These are phyloP conservation scores for Smittia sp. DNA, from an alignment of 2,888 invertebrate genomes.

Conservation along the genomic window DNA sequence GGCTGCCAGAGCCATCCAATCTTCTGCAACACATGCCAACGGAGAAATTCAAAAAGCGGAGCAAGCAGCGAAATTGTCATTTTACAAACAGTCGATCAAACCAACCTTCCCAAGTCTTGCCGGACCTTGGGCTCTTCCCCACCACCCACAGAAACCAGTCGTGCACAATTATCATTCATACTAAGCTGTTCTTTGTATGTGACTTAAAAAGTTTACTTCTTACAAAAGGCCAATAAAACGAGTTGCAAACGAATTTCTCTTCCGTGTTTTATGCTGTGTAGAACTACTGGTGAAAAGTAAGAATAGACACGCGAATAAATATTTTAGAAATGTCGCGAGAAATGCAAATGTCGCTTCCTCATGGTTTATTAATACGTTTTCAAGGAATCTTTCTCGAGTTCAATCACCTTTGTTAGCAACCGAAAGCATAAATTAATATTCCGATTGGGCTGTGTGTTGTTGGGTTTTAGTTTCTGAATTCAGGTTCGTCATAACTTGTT, in stretches of 20 bases:
- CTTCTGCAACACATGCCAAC: background rate
- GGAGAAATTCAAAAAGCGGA: slow-evolving; percentile 23
- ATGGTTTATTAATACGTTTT: background rate
- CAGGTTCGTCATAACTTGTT: background rate
- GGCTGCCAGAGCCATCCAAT: slow-evolving; percentile 19
- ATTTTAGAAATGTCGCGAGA: slow-evolving; percentile 11
- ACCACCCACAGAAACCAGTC: background rate
- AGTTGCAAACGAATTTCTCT: slow-evolving; percentile 9
- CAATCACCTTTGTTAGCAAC: slow-evolving; percentile 27
- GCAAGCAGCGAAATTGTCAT: slow-evolving; percentile 8
- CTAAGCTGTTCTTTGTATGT: background rate
- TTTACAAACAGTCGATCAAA: background rate
- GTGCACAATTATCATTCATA: background rate
- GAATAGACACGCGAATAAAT: slow-evolving; percentile 18
- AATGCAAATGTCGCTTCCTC: slow-evolving; percentile 25
- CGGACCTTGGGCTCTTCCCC: background rate
- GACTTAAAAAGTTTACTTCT: background rate
- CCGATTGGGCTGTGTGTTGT: background rate
- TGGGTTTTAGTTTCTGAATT: background rate
- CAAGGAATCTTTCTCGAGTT: background rate
- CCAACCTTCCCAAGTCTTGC: background rate
- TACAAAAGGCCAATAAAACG: background rate
- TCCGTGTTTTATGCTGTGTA: slow-evolving; percentile 13
- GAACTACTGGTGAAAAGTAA: slow-evolving; percentile 13
- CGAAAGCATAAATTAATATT: slow-evolving; percentile 28